These are phyloP conservation scores for Oriolus oriolus DNA, from an alignment of 2,113 vertebrate genomes.

Conservation along the genomic window DNA sequence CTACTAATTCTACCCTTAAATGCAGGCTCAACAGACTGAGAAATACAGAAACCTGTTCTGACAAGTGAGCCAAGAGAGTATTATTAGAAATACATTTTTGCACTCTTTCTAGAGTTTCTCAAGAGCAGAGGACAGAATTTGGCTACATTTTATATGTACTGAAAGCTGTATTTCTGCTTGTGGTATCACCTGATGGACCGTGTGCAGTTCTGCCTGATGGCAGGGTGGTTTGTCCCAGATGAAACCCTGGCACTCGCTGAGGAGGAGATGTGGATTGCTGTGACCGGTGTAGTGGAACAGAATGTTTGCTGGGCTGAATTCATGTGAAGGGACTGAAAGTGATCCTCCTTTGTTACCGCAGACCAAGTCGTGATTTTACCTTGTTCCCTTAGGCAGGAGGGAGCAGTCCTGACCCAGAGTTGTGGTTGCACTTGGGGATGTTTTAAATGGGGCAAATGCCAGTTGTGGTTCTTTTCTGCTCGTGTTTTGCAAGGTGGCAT, in stretches of 20 bases:
- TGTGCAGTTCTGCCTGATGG: neutral
- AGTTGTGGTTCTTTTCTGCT: rapidly evolving
- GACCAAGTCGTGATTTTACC: neutral
- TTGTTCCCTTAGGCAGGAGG: neutral
- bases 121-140: neutral
- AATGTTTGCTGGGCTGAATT: neutral
- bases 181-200: neutral
- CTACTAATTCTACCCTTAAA: neutral
- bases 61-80: neutral
- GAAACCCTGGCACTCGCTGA: neutral
- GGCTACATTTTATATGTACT: neutral
- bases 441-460: neutral
- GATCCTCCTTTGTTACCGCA: neutral
- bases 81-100: neutral
- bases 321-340: neutral
- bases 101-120: neutral
- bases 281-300: neutral
- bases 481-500: neutral
- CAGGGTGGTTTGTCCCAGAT: neutral
- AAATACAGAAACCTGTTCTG: neutral
- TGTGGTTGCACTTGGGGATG: neutral
- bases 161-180: neutral
- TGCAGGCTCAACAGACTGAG: neutral
- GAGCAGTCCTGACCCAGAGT: neutral
- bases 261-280: neutral